A percentile compares a stretch with the other conserved stretches of the same genome.
Evolutionary conservation across 2,113 vertebrate species (phyloP).

Genomic region (Oceanodroma tethys): DNA sequence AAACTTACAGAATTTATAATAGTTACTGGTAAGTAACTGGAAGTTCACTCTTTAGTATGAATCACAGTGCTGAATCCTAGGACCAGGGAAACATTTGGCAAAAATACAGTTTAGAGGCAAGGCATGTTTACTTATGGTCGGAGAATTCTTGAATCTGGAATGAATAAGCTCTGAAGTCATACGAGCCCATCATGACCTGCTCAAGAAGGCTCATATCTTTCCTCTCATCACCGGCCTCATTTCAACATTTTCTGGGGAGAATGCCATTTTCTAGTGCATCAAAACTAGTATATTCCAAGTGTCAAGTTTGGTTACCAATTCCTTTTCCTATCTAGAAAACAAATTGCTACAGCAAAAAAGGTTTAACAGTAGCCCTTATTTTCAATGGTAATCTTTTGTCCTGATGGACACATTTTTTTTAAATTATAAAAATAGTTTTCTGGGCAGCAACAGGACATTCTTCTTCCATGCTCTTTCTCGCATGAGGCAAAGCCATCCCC

Average conservation of each 20-base stretch:
- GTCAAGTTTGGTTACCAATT: background rate
- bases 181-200: background rate
- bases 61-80: background rate
- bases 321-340: background rate
- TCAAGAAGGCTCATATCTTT: background rate
- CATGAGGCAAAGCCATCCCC: background rate
- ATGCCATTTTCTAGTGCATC: background rate
- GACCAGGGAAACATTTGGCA: background rate
- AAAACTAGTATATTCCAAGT: background rate
- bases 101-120: background rate
- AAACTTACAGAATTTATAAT: background rate
- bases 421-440: background rate
- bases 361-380: background rate
- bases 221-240: background rate
- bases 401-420: background rate
- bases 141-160: background rate
- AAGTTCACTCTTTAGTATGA: background rate
- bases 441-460: background rate
- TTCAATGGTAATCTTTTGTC: background rate
- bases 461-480: background rate
- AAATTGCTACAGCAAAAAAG: background rate
- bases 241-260: background rate
- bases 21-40: background rate
- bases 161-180: background rate
- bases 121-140: background rate